phyloP scores from a whole-genome alignment of 2,113 vertebrate genomes.

The Apus apus region DNA sequence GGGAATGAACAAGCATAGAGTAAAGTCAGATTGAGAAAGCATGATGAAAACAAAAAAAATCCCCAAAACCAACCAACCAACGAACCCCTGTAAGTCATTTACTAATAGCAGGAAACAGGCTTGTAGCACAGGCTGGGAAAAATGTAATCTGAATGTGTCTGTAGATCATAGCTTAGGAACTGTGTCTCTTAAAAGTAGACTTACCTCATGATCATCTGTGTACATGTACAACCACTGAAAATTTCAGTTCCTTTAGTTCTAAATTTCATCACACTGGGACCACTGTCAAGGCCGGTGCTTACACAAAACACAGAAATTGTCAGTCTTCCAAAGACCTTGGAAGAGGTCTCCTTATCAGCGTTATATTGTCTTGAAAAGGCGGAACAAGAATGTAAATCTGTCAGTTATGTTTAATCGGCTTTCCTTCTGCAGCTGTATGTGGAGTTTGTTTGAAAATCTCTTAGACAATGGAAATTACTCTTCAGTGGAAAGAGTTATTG shows the following conservation, averaged over 20 bases:
- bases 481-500: background rate
- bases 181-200: background rate
- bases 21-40: background rate
- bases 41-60: background rate
- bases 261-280: background rate
- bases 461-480: background rate
- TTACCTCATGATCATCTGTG: background rate
- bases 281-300: background rate
- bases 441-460: background rate
- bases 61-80: too few species aligned
- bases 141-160: background rate
- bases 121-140: too few species aligned
- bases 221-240: background rate
- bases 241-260: background rate
- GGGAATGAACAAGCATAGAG: background rate
- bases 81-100: too few species aligned
- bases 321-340: background rate
- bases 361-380: background rate
- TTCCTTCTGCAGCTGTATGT: background rate
- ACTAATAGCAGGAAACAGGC: too few species aligned
- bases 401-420: background rate
- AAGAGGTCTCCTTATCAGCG: background rate
- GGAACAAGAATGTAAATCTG: background rate
- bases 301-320: background rate
- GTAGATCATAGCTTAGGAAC: background rate